Base-by-base conservation (phyloP, 2,113 vertebrate genomes). In the Sciurus niger region DNA sequence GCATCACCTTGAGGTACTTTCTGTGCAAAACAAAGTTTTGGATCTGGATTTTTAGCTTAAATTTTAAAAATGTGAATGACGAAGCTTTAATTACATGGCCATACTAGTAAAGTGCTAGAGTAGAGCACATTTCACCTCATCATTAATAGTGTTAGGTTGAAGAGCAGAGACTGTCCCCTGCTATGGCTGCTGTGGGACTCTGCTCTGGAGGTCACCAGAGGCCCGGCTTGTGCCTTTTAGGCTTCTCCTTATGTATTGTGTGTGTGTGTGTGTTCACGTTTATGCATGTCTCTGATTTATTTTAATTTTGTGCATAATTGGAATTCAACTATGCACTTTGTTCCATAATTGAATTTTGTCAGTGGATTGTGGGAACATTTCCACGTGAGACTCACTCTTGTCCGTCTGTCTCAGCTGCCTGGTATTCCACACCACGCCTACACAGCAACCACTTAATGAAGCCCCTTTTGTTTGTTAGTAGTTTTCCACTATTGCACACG, bases 131-230 rank as follows among this genome's bases (percentile, higher is more conserved):
- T 58, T 58, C 7, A 0, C 55, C 55, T 58, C 55, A 7, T 58
- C 55, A 58, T 58, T 20, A 58, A 8, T 22, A 58, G 20, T 22
- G 20, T 18, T 18, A 8, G 55, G 55, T 22, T 1, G 4, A 37
- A 43, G 8, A 25, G 4, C 20, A 40, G 1, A n/a, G 1, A 0
- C 4, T 18, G 20, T 37, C 25, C 28, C 40, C 17, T 7, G 16
- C 25, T 37, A 5, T 1, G 0, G 18, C 28, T 13, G 8, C 5
- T 67, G 4, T 0, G 7, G 12, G 43, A 10, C 12, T n/a, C 30
- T 73, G 58, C 22, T 37, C 63, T 8, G 13, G 58, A 60, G 48
- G 24, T 9, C 12, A 17, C 30, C 8, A 6, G 40, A 82, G 28
- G 24, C 4, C 30, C 9, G 0, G 0, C 10, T 68, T 32, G 37